Percentiles rank a stretch among this genome's conserved stretches.
phyloP scores from a whole-genome alignment of 2,113 vertebrate genomes.

The Scortum barcoo region DNA sequence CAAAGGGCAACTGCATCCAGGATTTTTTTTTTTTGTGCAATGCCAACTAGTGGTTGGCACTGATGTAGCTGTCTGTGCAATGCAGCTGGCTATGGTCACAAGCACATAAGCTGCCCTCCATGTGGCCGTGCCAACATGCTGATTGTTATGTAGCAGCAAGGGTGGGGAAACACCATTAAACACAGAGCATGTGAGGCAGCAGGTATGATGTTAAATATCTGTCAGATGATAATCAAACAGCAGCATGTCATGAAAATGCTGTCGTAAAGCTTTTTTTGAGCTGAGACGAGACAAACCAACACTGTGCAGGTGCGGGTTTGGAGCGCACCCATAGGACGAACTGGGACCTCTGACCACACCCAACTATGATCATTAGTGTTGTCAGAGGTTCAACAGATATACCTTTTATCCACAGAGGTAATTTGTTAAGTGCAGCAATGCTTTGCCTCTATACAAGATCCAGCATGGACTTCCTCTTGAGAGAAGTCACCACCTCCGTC shows the following conservation, averaged over 20 bases:
- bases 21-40: background rate
- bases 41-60: conserved; percentile 38
- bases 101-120: conserved; percentile 13
- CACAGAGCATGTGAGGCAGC: conserved; percentile 1
- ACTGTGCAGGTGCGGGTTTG: background rate
- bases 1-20: background rate
- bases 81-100: conserved; percentile 26
- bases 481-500: background rate
- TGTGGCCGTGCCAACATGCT: background rate
- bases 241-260: background rate
- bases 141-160: background rate
- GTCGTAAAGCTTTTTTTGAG: background rate
- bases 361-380: background rate
- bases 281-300: background rate
- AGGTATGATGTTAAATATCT: background rate
- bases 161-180: background rate
- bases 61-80: conserved; percentile 19
- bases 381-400: background rate
- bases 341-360: background rate
- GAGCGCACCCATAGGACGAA: background rate
- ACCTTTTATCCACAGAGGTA: background rate
- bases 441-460: background rate
- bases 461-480: background rate
- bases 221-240: conserved; percentile 7
- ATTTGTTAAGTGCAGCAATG: background rate